These are phyloP conservation scores for Eupithecia inturbata DNA, from an alignment of 2,888 invertebrate species.

Conservation along the genomic window DNA sequence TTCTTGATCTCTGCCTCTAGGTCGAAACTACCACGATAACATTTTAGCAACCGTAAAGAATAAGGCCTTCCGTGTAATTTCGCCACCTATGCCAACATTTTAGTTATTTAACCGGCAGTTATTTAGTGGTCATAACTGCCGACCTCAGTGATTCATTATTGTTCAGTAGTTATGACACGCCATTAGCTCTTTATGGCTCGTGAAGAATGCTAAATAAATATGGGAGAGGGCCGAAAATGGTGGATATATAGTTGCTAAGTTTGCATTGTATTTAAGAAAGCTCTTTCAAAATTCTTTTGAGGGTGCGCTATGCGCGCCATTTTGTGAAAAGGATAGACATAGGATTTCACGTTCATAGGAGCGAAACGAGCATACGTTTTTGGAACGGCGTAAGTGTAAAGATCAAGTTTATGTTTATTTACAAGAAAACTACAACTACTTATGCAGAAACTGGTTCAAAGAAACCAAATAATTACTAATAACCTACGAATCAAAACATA, in stretches of 20 bases:
- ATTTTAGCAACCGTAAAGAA: background rate
- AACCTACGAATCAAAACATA: too few relatives aligned
- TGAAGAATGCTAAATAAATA: slow-evolving; percentile 54
- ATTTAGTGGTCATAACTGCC: slow-evolving; percentile 58
- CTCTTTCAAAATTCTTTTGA: background rate
- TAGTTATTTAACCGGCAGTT: slow-evolving; percentile 51
- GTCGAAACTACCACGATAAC: background rate
- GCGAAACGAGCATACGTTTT: too few relatives aligned
- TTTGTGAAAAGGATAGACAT: too few relatives aligned
- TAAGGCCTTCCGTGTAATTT: slow-evolving; percentile 46
- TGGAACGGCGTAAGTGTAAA: too few relatives aligned
- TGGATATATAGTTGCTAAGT: background rate
- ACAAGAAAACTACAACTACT: too few relatives aligned
- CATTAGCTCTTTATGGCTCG: slow-evolving; percentile 52
- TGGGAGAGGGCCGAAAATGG: slow-evolving; percentile 24
- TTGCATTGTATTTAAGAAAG: background rate
- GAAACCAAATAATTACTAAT: too few relatives aligned
- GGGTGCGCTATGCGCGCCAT: too few relatives aligned
- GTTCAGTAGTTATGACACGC: slow-evolving; percentile 60
- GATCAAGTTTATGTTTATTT: too few relatives aligned
- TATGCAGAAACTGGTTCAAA: too few relatives aligned
- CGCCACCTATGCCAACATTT: slow-evolving; percentile 45
- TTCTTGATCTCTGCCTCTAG: background rate
- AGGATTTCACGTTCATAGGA: too few relatives aligned
- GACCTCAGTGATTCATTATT: slow-evolving; percentile 61